Evolutionary conservation across 1,140 invertebrate genomes (phyloP), one percentile per base, ranked within the genome.

Genomic region (Ericerus pela): DNA sequence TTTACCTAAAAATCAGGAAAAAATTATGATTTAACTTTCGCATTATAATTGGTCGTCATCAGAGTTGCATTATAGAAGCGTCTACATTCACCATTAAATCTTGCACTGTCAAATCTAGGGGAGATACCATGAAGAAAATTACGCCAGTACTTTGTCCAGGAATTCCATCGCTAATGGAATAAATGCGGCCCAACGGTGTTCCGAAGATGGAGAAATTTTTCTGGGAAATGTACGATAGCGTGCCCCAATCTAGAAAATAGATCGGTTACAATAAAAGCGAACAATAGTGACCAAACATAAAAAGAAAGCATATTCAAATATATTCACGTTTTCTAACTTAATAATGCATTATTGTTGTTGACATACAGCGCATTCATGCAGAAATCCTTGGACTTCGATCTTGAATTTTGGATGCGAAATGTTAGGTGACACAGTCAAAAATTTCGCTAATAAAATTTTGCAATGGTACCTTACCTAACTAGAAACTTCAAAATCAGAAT

Each of bases 61-160:
- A 33, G n/a, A 10, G 8, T 33, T 33, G 30, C n/a, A n/a, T 10
- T 8, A 33, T 51, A 51, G 26, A 11, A 22, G 8, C 14, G 20
- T 51, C 14, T 27, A 12, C 57, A 69, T 65, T 69, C 74, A 84
- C 81, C 60, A 67, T 59, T 58, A 87, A 68, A 72, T 88, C 85
- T 59, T 76, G 68, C n/a, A 78, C 76, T 14, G 81, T 79, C 53
- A 81, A 79, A 63, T 88, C 86, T 68, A 87, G 65, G 16, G 79
- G 77, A 10, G 84, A 85, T 57, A 88, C 71, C 65, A 84, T 83
- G 60, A 88, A 75, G 59, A 85, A 88, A 20, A 85, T 84, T 31
- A 79, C 67, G 29, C 87, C 87, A 1, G 79, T 80, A 16, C 84
- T 83, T 56, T 80, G 80, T 14, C 70, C 66, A 26, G 74, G 55